Evolutionary conservation across 2,888 invertebrate species (phyloP).

Genomic region (Sphecodes monilicornis): DNA sequence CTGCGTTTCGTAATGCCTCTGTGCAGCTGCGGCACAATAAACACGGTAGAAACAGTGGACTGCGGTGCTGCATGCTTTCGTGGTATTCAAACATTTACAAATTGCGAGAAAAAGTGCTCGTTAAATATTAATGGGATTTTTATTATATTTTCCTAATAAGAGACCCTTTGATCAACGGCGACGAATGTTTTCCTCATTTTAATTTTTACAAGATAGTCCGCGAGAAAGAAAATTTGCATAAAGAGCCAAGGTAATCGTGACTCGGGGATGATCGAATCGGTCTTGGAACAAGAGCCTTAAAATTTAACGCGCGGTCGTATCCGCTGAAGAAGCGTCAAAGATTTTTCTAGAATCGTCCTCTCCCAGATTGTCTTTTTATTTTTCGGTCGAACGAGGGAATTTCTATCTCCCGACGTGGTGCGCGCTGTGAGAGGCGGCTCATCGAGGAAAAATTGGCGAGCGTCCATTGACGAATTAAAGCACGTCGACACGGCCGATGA

Average conservation of each 20-base stretch:
- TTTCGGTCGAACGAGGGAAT: not conserved
- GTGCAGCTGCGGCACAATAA: constrained; percentile 2
- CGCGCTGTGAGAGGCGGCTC: not conserved
- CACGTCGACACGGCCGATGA: not conserved
- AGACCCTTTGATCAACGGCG: not conserved
- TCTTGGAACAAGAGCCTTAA: not conserved
- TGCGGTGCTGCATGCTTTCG: not conserved
- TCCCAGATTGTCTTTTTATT: not conserved
- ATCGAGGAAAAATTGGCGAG: constrained; percentile 11
- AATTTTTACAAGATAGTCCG: not conserved
- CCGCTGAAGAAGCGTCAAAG: not conserved
- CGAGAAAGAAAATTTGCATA: not conserved
- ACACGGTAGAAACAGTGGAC: not conserved
- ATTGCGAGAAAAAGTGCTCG: not conserved
- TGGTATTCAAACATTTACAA: not conserved
- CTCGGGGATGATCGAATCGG: not conserved
- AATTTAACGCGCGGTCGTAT: not conserved
- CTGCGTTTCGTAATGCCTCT: not conserved
- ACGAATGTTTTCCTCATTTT: not conserved
- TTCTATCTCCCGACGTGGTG: not conserved
- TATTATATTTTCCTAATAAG: not conserved
- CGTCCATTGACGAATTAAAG: constrained; percentile 20
- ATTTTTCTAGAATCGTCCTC: not conserved
- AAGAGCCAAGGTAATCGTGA: not conserved
- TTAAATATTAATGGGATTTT: constrained; percentile 1